These are phyloP conservation scores for Polypedilum vanderplanki DNA, from an alignment of 1,140 invertebrate genomes.

Conservation along the genomic window DNA sequence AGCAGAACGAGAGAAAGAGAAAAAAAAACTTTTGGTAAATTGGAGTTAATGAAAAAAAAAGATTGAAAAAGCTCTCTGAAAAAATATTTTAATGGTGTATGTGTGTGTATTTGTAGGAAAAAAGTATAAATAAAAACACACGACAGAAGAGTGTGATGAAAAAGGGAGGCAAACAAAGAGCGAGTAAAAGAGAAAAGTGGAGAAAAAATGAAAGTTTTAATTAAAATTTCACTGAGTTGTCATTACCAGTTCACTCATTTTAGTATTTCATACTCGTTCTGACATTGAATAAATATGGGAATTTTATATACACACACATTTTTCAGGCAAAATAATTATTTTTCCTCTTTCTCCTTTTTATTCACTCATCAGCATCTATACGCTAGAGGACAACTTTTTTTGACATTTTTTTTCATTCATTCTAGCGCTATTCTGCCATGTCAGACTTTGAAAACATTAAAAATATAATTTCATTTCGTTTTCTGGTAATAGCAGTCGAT, in stretches of 20 bases:
- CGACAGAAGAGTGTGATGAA: neutral
- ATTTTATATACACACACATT: neutral
- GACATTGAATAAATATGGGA: conserved; percentile 28
- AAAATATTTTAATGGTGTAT: neutral
- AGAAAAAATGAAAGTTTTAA: conserved; percentile 27
- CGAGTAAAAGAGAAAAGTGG: neutral
- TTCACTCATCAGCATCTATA: neutral
- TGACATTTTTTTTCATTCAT: neutral
- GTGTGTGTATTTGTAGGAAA: neutral
- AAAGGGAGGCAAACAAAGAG: neutral
- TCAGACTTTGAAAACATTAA: neutral
- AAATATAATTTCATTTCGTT: neutral
- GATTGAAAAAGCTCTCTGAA: neutral
- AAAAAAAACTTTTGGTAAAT: conserved; percentile 16
- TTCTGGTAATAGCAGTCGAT: neutral
- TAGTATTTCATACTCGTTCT: neutral
- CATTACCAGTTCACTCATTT: conserved; percentile 15
- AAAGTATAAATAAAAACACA: conserved; percentile 13
- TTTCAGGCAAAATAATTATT: conserved; percentile 19
- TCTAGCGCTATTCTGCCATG: neutral
- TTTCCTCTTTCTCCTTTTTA: neutral
- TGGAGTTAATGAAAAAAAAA: neutral
- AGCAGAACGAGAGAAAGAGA: neutral
- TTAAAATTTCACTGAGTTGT: conserved; percentile 28
- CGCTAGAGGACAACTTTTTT: conserved; percentile 10